Evolutionary conservation across 2,113 vertebrate genomes (phyloP).

Genomic region (Stigmatopora nigra): DNA sequence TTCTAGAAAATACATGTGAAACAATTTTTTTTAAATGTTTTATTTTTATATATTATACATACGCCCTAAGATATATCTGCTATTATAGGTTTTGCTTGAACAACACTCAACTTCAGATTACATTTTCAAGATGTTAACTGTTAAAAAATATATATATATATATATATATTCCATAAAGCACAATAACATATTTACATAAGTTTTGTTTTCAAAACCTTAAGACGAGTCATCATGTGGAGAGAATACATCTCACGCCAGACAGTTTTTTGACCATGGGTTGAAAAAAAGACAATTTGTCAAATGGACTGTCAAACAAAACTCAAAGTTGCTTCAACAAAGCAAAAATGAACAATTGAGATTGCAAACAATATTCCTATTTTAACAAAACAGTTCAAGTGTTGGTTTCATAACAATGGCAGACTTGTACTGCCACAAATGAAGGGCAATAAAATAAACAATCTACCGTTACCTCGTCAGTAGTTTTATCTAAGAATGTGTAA

Average conservation of each 20-base stretch:
- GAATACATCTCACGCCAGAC: constrained; percentile 15
- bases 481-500: constrained; percentile 23
- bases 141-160: constrained; percentile 16
- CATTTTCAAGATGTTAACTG: constrained; percentile 13
- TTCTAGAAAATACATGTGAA: not conserved
- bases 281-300: not conserved
- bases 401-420: constrained; percentile 13
- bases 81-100: not conserved
- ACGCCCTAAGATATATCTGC: not conserved
- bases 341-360: constrained; percentile 26
- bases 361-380: constrained; percentile 16
- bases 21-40: not conserved
- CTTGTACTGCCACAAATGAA: constrained; percentile 13
- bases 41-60: constrained; percentile 40
- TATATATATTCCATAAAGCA: constrained; percentile 15
- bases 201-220: constrained; percentile 37
- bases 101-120: not conserved
- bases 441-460: constrained; percentile 9
- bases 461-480: constrained; percentile 53
- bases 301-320: not conserved
- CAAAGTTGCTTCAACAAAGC: constrained; percentile 20
- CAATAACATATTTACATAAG: constrained; percentile 14
- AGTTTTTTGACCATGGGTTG: constrained; percentile 1
- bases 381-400: constrained; percentile 42
- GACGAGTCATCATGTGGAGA: constrained; percentile 13